Base-by-base conservation (phyloP, 2,888 invertebrate genomes). In the Drosophila histrio region DNA sequence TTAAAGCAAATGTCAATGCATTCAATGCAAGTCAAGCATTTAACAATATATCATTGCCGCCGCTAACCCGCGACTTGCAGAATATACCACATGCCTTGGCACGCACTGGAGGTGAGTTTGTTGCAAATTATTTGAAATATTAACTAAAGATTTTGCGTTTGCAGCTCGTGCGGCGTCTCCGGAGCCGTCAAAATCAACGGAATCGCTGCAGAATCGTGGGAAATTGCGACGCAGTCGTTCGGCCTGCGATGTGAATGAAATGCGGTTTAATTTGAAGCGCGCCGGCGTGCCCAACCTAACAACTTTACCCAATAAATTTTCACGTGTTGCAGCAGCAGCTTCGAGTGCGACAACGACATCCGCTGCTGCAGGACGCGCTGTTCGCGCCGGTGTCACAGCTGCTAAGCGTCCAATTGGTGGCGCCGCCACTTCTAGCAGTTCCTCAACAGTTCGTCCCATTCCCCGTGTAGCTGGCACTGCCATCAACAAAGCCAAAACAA, bases 151-250 rank as follows among this genome's bases (percentile, higher is more conserved):
- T 9, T 17, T 7, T 11, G 8, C 15, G n/a, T 11, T 30, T 15
- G 0, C 13, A 90, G 89, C 68, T 22, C 90, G 89, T 6, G 87
- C 89, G 2, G 66, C 65, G 11, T 91, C 91, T 0, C 91, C 92
- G 0, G 90, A 89, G 11, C 71, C 77, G 1, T 6, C 22, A 8
- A 81, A 62, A 36, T 3, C 72, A 5, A 46, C 8, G 0, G 26
- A 24, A 1, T 5, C 9, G 22, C 4, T 24, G 0, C 56, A 47
- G 22, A 59, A 70, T 2, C 86, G 86, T 4, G 21, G 64, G 0
- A 91, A 88, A 59, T 41, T 91, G 41, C 78, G 91, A 5, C 86
- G 91, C 15, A 91, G 91, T 68, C 90, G 87, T 0, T 89, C 86
- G 13, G 89, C 89, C 3, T 90, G 84, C 22, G 91, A 91, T 63